Base-by-base conservation (phyloP, 2,797 vertebrate species). In the Silurus aristotelis region DNA sequence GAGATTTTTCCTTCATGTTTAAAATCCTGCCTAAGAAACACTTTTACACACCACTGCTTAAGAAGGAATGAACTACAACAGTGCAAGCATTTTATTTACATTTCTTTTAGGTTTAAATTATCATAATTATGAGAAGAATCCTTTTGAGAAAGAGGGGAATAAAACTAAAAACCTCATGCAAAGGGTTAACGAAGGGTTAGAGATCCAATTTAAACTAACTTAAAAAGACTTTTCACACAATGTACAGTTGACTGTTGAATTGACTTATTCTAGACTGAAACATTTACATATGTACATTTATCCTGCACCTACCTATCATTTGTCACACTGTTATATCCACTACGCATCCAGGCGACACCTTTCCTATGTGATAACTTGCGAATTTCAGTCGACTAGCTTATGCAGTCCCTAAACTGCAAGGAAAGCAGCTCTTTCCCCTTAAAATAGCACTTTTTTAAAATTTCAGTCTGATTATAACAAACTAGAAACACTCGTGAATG, bases 401-500 rank as follows among this genome's bases (percentile, higher is more conserved):
- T 17, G 14, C 27, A 77, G 19, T 27, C 52, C 27, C 27, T 60
- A 52, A 3, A 60, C 20, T 58, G 17, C 55, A 31, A 17, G 1
- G 55, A 78, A 19, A 60, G 55, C 19, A 31, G 55, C 8, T 31
- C 52, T 56, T n/a, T 75, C 6, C 5, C n/a, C n/a, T 38, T 77
- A 5, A 20, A 19, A 7, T 38, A 60, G 27, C 27, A 60, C 3
- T 5, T 20, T 75, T 60, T 60, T 61, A 38, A 1, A 31, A 31
- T 38, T 78, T 60, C 22, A 78, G 55, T 78, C 76, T 38, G 56
- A 61, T 4, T 52, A 52, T 52, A 52, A 52, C 56, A 78, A 77
- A 31, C 6, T n/a, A 19, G 58, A 56, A 58, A 38, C 8, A 19
- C 52, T 56, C 17, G 19, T 12, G 13, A 6, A 27, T 9, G 46